These are phyloP conservation scores for Aphelenchoides fujianensis DNA, from an alignment of 1,140 invertebrate genomes.

Conservation along the genomic window DNA sequence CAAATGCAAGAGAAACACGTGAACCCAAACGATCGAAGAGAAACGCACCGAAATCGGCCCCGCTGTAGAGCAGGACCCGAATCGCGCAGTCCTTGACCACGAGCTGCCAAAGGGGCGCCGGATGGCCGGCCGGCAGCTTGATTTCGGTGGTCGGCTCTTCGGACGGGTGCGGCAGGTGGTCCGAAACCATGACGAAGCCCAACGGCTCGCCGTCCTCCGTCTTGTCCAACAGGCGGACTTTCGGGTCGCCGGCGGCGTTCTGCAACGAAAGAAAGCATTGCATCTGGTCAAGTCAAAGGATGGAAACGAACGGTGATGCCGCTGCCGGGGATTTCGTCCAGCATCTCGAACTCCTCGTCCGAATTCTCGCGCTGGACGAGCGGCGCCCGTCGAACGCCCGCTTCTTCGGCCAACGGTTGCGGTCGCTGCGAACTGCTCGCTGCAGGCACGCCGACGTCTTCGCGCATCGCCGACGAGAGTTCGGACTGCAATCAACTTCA, in stretches of 20 bases:
- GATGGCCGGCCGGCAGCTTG: conserved; percentile 23
- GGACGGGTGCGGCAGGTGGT: neutral
- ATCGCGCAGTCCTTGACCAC: conserved; percentile 37
- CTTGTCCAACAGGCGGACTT: conserved; percentile 32
- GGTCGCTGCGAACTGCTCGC: neutral
- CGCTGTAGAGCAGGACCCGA: conserved; percentile 44
- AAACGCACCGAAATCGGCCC: conserved; percentile 50
- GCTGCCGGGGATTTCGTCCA: conserved; percentile 30
- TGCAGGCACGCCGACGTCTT: neutral
- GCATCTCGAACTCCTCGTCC: conserved; percentile 41
- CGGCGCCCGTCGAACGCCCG: neutral
- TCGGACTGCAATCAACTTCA: neutral
- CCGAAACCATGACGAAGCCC: conserved; percentile 11
- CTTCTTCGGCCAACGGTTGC: neutral
- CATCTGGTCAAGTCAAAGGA: too few species aligned
- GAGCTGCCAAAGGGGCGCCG: conserved; percentile 31
- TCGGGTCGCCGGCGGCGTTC: conserved; percentile 34
- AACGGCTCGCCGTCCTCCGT: conserved; percentile 8
- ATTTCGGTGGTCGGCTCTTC: conserved; percentile 22
- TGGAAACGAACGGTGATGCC: conserved; percentile 18
- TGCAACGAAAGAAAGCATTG: too few species aligned
- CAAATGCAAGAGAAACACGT: too few species aligned
- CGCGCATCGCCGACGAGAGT: neutral
- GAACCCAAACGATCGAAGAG: neutral
- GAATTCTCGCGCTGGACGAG: conserved; percentile 10